These are phyloP conservation scores for Nyleta sp. DNA, from an alignment of 2,888 invertebrate species.

Conservation along the genomic window DNA sequence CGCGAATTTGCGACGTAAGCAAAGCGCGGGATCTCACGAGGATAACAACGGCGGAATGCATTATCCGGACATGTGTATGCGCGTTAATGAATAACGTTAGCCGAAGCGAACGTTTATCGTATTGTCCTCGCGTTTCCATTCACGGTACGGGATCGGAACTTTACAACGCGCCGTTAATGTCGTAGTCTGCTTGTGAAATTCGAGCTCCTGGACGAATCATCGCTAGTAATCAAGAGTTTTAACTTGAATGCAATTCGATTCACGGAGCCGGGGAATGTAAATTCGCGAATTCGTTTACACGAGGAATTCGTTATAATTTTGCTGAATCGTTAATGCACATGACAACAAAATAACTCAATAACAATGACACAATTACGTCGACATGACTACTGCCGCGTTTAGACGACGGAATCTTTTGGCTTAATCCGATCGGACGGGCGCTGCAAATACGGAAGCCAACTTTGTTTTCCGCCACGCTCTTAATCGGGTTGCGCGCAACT, in stretches of 20 bases:
- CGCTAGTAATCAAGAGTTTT: constrained; percentile 58
- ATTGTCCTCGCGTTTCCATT: constrained; percentile 41
- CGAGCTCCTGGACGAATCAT: constrained; percentile 58
- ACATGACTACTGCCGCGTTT: neutral
- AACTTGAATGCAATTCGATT: constrained; percentile 50
- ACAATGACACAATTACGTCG: constrained; percentile 39
- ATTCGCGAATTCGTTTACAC: constrained; percentile 35
- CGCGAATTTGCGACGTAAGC: constrained; percentile 24
- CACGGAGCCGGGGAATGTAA: constrained; percentile 20
- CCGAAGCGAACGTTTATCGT: constrained; percentile 49
- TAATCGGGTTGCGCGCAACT: constrained; percentile 13
- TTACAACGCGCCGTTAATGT: constrained; percentile 38
- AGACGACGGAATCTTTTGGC: constrained; percentile 5
- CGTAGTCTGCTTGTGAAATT: constrained; percentile 21
- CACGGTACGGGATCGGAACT: constrained; percentile 47
- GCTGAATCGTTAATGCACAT: constrained; percentile 43
- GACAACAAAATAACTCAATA: constrained; percentile 44
- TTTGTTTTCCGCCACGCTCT: constrained; percentile 7
- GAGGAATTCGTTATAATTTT: constrained; percentile 41
- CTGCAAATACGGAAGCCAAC: constrained; percentile 16
- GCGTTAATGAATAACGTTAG: constrained; percentile 53
- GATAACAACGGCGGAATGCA: constrained; percentile 25
- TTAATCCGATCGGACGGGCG: constrained; percentile 14
- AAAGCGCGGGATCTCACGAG: constrained; percentile 15
- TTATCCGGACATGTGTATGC: constrained; percentile 21